phyloP scores from a whole-genome alignment of 2,113 vertebrate genomes.

The Amazona guildingii region DNA sequence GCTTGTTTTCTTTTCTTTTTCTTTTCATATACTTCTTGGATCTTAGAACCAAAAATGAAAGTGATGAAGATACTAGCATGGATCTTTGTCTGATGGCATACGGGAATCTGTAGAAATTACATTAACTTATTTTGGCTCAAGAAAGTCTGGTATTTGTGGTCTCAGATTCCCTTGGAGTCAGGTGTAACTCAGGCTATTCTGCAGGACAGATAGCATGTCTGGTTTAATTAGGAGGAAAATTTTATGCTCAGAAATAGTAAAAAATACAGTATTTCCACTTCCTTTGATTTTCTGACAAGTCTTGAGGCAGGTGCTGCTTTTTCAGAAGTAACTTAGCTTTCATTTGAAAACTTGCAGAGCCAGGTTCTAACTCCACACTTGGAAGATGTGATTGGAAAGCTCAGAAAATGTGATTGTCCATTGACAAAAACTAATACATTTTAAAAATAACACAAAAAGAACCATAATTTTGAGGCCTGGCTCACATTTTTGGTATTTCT shows the following conservation, averaged over 20 bases:
- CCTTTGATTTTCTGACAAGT: neutral
- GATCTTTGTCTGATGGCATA: neutral
- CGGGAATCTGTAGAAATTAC: neutral
- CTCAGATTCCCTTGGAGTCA: neutral
- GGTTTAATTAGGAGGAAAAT: neutral
- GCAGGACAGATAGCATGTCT: neutral
- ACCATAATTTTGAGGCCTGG: neutral
- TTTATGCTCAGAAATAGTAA: neutral
- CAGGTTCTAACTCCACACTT: neutral
- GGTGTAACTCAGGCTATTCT: neutral
- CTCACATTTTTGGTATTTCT: neutral
- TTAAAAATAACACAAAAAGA: neutral
- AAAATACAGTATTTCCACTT: neutral
- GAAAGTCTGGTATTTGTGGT: neutral
- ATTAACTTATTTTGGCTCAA: neutral
- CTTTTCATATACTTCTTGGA: neutral
- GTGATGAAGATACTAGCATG: neutral
- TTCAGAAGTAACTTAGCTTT: neutral
- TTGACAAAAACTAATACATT: neutral
- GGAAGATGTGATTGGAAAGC: neutral
- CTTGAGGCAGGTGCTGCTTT: neutral
- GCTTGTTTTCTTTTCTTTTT: neutral
- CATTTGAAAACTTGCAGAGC: neutral
- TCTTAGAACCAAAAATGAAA: neutral
- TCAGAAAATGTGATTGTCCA: neutral